These are phyloP conservation scores for Aleiodes sp. DNA, from an alignment of 1,140 invertebrate species.

Conservation along the genomic window DNA sequence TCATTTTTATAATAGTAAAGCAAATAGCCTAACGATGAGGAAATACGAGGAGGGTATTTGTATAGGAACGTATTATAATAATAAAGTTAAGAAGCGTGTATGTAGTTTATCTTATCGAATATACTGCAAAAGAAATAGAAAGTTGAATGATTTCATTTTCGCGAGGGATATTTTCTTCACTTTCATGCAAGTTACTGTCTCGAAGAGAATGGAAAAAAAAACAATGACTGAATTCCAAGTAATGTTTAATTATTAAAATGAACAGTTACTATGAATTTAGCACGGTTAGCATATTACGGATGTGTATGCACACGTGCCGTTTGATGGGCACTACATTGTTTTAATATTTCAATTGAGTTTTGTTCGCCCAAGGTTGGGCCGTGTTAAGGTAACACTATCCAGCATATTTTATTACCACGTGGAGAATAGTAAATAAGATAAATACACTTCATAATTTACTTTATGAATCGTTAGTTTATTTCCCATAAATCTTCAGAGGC, in stretches of 20 bases:
- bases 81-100: background rate
- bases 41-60: background rate
- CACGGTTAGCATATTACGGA: background rate
- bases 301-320: background rate
- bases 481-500: background rate
- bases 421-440: background rate
- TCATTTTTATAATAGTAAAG: background rate
- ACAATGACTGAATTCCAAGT: background rate
- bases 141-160: constrained; percentile 5
- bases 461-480: background rate
- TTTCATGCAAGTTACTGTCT: background rate
- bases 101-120: constrained; percentile 13
- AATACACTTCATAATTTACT: background rate
- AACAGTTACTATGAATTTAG: background rate
- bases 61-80: constrained; percentile 1
- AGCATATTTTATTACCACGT: constrained; percentile 7
- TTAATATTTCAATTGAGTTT: background rate
- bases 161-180: background rate
- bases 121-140: constrained; percentile 3
- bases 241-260: background rate
- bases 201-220: background rate
- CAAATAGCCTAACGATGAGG: background rate
- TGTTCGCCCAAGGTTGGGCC: background rate
- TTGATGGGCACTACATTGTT: background rate
- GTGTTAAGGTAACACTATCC: background rate